These are phyloP conservation scores for Sardina pilchardus DNA, from an alignment of 2,113 vertebrate species.

Conservation along the genomic window DNA sequence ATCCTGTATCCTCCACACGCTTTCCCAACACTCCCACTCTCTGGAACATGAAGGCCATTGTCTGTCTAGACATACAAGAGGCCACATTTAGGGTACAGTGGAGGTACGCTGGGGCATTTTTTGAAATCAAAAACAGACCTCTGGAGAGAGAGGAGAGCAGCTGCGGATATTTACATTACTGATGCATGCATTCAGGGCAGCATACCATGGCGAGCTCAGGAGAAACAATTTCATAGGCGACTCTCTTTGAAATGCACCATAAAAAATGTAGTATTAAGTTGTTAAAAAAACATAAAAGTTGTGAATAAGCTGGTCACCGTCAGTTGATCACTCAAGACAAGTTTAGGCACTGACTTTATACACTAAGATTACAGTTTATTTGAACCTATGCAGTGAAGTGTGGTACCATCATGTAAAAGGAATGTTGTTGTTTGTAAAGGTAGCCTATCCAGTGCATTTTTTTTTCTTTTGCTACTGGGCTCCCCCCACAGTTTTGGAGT, in stretches of 20 bases:
- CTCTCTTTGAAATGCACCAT: not conserved
- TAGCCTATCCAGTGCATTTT: too few relatives aligned
- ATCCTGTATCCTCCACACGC: constrained; percentile 6
- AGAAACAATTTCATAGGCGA: not conserved
- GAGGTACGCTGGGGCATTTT: constrained; percentile 1
- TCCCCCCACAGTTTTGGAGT: too few relatives aligned
- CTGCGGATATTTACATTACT: constrained; percentile 5
- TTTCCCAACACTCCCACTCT: not conserved
- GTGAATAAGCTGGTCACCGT: not conserved
- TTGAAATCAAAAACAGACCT: constrained; percentile 14
- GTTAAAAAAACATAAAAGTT: not conserved
- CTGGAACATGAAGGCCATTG: not conserved
- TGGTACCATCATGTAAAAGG: too few relatives aligned
- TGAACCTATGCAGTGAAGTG: too few relatives aligned
- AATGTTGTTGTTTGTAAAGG: too few relatives aligned
- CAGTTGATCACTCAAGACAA: not conserved
- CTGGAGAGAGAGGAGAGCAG: not conserved
- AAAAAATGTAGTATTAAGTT: not conserved
- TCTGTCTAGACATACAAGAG: constrained; percentile 12
- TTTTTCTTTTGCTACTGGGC: too few relatives aligned
- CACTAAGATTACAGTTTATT: too few relatives aligned
- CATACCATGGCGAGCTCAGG: not conserved
- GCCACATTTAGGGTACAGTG: constrained; percentile 14
- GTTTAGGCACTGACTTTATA: too few relatives aligned
- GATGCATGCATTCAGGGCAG: constrained; percentile 5